Conservation (phyloP, 1,140 invertebrate genomes). For the Euura saliciscinereae region DNA sequence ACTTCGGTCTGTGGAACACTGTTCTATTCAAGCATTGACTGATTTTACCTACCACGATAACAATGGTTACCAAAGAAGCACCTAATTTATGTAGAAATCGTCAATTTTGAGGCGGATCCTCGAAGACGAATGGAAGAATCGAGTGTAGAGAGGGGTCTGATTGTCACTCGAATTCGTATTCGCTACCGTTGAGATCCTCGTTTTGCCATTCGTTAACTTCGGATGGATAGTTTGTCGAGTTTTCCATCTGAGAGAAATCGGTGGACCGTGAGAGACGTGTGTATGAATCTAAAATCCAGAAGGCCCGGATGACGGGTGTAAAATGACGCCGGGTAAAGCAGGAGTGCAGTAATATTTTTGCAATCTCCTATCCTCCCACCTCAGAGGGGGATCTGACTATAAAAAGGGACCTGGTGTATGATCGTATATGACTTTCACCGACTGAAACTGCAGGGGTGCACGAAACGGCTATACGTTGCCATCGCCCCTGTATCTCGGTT, state of each 20-base stretch:
- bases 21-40: too few species aligned
- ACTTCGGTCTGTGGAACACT: too few species aligned
- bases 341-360: not conserved
- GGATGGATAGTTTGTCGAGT: not conserved
- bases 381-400: not conserved
- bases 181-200: not conserved
- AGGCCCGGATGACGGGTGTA: not conserved
- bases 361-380: not conserved
- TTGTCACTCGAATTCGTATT: not conserved
- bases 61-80: too few species aligned
- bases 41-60: too few species aligned
- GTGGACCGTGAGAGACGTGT: not conserved
- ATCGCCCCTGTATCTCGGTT: not conserved
- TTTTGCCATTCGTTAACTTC: not conserved
- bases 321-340: not conserved
- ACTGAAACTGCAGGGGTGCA: not conserved
- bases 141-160: not conserved
- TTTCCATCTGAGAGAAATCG: not conserved
- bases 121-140: not conserved
- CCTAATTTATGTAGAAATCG: too few species aligned
- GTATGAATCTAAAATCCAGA: not conserved
- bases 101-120: not conserved
- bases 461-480: too few species aligned
- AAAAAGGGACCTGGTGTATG: not conserved
- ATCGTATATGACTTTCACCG: not conserved